These are phyloP conservation scores for Nomada flava DNA, from an alignment of 2,888 invertebrate species.

Conservation along the genomic window DNA sequence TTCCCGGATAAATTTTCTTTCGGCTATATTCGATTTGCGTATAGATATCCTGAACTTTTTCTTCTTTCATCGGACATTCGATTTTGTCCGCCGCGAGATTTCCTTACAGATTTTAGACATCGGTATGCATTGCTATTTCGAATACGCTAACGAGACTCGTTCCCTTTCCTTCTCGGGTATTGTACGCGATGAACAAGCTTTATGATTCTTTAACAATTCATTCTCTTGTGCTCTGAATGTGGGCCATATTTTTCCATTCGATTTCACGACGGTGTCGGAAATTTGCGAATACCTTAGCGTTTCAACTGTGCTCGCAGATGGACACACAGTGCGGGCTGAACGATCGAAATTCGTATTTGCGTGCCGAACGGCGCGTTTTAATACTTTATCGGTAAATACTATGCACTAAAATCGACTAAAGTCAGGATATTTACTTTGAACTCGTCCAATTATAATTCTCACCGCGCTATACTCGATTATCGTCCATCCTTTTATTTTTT, in stretches of 20 bases:
- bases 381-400: slow-evolving; percentile 50
- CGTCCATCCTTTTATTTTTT: slow-evolving; percentile 33
- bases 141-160: slow-evolving; percentile 34
- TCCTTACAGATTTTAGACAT: slow-evolving; percentile 2
- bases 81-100: background rate
- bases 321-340: slow-evolving; percentile 21
- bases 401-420: slow-evolving; percentile 34
- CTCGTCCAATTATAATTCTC: slow-evolving; percentile 10
- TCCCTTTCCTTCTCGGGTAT: no score
- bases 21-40: slow-evolving; percentile 7
- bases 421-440: slow-evolving; percentile 41
- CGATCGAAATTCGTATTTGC: slow-evolving; percentile 5
- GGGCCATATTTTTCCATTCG: background rate
- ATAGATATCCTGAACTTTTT: slow-evolving; percentile 12
- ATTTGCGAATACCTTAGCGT: background rate
- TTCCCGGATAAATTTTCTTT: slow-evolving; percentile 6
- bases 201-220: background rate
- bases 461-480: slow-evolving; percentile 25
- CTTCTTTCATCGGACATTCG: background rate
- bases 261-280: slow-evolving; percentile 8
- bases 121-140: slow-evolving; percentile 60
- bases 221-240: background rate
- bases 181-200: slow-evolving; percentile 11
- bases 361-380: slow-evolving; percentile 15
- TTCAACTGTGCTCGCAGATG: background rate